Evolutionary conservation across 1,140 invertebrate species (phyloP), one percentile per base, ranked within the genome.

Genomic region (Polyergus mexicanus): DNA sequence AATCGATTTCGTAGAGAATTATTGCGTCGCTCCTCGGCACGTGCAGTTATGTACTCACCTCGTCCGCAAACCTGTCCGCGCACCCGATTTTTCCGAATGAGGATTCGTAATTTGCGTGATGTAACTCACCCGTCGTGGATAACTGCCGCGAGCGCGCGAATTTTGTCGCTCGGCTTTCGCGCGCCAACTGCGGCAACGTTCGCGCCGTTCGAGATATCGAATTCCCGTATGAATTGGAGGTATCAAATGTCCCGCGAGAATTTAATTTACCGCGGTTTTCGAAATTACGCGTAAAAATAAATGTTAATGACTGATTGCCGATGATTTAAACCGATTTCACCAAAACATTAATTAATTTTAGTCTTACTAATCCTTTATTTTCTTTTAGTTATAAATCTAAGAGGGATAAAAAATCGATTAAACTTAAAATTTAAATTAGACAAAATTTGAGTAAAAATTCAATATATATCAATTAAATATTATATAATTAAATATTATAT

Each of bases 1-100:
- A 91, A 91, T 91, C 81, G 86, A 91, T 91, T 91, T 91, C 90
- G 88, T 84, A 89, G 89, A 38, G 90, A 89, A 91, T 91, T 87
- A 85, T 74, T 74, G 69, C 86, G 58, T 54, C 60, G 71, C 84
- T 74, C 19, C 22, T 11, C 62, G 19, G n/a, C 41, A 60, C 25
- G 56, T 60, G 16, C 4, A 19, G 47, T 51, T 51, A 51, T 51
- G 47, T 16, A 58, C 28, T 35, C 35, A 75, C 35, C 58, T 69
- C 58, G 76, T 76, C 68, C 84, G 75, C 16, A 60, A 19, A 5
- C 11, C 75, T n/a, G 54, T 76, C 74, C 86, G 69, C 25, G 41
- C 38, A 5, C 11, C 75, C 32, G 76, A 84, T 88, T 90, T 90
- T 88, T 88, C 81, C 47, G 68, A 80, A 47, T 74, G 78, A 80